Evolutionary conservation across 2,888 invertebrate genomes (phyloP).

Genomic region (Acutogordius australiensis): DNA sequence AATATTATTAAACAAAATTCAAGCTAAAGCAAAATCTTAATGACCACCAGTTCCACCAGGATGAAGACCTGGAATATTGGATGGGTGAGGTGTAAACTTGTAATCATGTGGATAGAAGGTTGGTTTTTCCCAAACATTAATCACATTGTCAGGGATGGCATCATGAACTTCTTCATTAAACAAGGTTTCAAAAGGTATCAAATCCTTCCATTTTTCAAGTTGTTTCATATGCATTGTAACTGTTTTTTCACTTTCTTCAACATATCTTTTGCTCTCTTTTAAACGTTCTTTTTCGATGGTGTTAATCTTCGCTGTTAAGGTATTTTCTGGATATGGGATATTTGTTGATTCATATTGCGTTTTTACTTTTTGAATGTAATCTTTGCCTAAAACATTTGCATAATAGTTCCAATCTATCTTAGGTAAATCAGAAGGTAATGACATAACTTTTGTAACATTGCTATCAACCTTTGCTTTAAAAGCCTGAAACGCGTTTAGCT

Average conservation of each 20-base stretch:
- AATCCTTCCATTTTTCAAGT: slow-evolving; percentile 9
- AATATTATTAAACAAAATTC: too few species aligned
- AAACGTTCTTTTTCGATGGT: too few species aligned
- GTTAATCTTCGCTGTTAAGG: too few species aligned
- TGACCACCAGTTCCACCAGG: not conserved
- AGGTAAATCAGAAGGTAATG: not conserved
- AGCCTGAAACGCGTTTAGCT: not conserved
- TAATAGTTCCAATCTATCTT: not conserved
- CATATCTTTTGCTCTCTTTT: too few species aligned
- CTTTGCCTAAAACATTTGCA: not conserved
- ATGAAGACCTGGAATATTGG: not conserved
- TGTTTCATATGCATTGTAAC: too few species aligned
- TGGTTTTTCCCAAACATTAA: not conserved
- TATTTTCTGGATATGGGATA: too few species aligned
- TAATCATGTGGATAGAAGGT: slow-evolving; percentile 1
- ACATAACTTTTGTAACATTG: not conserved
- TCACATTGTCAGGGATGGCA: not conserved
- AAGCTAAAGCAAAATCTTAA: too few species aligned
- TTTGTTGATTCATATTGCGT: too few species aligned
- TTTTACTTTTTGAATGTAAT: too few species aligned
- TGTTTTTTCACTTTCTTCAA: too few species aligned
- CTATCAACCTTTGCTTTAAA: not conserved
- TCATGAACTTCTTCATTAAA: slow-evolving; percentile 3
- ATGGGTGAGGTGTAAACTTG: not conserved
- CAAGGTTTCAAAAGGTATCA: not conserved